Evolutionary conservation across 2,113 vertebrate genomes (phyloP).

Genomic region (Scophthalmus maximus): DNA sequence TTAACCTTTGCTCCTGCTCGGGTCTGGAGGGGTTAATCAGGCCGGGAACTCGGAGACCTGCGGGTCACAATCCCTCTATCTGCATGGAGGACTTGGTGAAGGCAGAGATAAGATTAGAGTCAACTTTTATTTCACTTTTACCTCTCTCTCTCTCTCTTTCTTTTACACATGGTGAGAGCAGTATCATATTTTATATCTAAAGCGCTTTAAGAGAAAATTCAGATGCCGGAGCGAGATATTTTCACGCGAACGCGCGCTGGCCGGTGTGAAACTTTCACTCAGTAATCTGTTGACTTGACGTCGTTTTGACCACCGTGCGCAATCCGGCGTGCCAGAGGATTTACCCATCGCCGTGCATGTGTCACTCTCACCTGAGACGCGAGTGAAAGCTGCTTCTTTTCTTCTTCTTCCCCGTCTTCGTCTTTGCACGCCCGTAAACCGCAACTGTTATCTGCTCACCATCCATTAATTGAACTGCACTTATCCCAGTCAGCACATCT

Average conservation of each 20-base stretch:
- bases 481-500: conserved; percentile 91
- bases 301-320: not conserved
- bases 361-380: conserved; percentile 43
- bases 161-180: conserved; percentile 59
- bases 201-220: not conserved
- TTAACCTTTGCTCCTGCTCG: conserved; percentile 86
- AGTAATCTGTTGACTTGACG: conserved; percentile 6
- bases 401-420: too few species aligned
- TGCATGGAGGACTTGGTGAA: conserved; percentile 82
- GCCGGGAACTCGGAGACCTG: conserved; percentile 83
- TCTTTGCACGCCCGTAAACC: conserved; percentile 61
- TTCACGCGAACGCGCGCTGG: not conserved
- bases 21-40: conserved; percentile 91
- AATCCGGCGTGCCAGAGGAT: not conserved
- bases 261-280: not conserved
- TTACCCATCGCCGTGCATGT: conserved; percentile 14
- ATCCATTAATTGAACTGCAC: conserved; percentile 94
- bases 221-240: not conserved
- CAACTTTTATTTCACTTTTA: conserved; percentile 69
- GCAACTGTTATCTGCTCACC: conserved; percentile 80
- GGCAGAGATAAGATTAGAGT: conserved; percentile 84
- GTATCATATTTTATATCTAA: conserved; percentile 61
- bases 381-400: conserved; percentile 37
- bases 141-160: not conserved
- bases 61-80: conserved; percentile 85